Base-by-base conservation (phyloP, 2,888 invertebrate species). In the Pristionchus arcanus region DNA sequence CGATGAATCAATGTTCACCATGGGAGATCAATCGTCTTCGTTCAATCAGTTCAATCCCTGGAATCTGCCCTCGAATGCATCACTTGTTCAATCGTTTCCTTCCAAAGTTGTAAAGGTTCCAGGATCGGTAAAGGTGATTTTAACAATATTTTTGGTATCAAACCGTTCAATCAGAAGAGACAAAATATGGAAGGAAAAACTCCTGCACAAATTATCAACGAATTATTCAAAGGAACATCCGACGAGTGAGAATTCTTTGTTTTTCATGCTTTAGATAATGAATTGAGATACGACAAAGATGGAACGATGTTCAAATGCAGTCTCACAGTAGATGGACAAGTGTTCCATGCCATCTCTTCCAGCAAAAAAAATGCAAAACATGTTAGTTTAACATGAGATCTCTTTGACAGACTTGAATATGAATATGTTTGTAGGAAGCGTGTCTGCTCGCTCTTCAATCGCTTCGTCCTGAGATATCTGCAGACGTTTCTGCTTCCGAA, bases 361-460 rank as follows among this genome's bases (percentile, higher is more conserved):
- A 88, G 77, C 42, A 88, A 88, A 34, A 88, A 88, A 34, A 74
- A 53, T 42, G 74, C 88, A 7, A 88, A 88, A 25, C 88, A 88
- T 37, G 88, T 88, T 25, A 88, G 88, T 49, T 49, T 21, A 16
- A 49, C 42, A 49, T 49, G 42, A 9, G 42, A 49, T 49, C 42
- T 49, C 42, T 49, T 49, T 49, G 9, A 49, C 9, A 49, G 11
- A 49, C 42, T 49, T 49, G 42, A 49, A 49, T 11, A 49, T 19
- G 3, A 25, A 37, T 1, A 42, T 42, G 34, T 37, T 28, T 34
- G 42, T n/a, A 88, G 88, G 88, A 77, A 59, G 88, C 88, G 16
- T 49, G 55, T 34, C 13, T 63, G 34, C 15, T 34, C 7, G 88
- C 88, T 21, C 31, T 88, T 9, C 31, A 42, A 15, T 34, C 55